Base-by-base conservation (phyloP, 2,797 vertebrate genomes). In the Amblyopsis hoosieri region DNA sequence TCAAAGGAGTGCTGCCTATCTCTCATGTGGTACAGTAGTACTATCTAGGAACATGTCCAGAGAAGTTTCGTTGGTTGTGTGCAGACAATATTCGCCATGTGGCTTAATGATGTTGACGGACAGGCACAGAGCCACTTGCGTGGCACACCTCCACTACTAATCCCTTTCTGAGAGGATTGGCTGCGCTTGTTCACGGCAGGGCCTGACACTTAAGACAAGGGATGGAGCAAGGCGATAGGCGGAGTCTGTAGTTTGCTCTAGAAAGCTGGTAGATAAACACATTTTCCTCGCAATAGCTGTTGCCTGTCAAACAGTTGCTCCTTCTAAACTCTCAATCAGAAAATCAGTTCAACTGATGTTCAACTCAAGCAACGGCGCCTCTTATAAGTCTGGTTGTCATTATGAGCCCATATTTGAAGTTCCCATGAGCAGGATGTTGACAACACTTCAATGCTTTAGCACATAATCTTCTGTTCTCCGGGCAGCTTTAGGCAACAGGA, bases 151-250 rank as follows among this genome's bases (percentile, higher is more conserved):
- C 74, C 66, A 75, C 60, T 62, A 58, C 68, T 87, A 87, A 90
- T 87, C 83, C 79, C 55, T 62, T 42, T 63, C 46, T 76, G 80
- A 87, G 81, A 74, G 85, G 83, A 86, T 85, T 82, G 78, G 78
- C 70, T 74, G 62, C 49, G 52, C 31, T 52, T 15, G 67, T 67
- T 64, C 52, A 9, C n/a, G 17, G 29, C 53, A 64, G 47, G 64
- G 61, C 54, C 52, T 60, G 72, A 57, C 67, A 60, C 76, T 79
- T 63, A 85, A 84, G 84, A 72, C 74, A 79, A 67, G 52, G 59
- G 51, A 29, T 45, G 42, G 63, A 68, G 63, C 19, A 12, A 54
- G 59, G 70, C 11, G 15, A 65, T 58, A 52, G 37, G 51, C 62
- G 66, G 74, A 46, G 66, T 66, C 12, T 29, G 23, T 4, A n/a